phyloP scores from a whole-genome alignment of 2,797 vertebrate genomes.

The Gallirallus australis region DNA sequence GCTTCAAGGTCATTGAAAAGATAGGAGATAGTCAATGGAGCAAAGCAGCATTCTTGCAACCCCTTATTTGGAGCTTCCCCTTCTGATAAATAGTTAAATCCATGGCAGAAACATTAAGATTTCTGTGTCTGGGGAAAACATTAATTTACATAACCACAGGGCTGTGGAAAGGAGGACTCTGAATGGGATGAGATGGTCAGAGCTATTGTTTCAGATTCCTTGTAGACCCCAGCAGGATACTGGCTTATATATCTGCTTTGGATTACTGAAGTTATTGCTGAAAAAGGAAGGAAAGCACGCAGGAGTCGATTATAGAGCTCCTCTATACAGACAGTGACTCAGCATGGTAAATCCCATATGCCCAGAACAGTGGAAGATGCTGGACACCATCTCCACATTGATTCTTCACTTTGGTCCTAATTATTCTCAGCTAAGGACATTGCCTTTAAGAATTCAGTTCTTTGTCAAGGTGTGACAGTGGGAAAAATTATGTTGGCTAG shows the following conservation, averaged over 20 bases:
- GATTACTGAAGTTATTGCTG: conserved; percentile 42
- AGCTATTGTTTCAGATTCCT: conserved; percentile 53
- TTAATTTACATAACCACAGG: conserved; percentile 39
- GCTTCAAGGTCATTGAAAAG: neutral
- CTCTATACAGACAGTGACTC: conserved; percentile 3
- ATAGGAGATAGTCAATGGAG: neutral
- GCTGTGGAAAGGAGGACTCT: neutral
- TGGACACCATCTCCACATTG: neutral
- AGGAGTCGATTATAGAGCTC: neutral
- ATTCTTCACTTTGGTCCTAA: neutral
- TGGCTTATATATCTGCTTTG: conserved; percentile 42
- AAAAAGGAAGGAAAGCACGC: conserved; percentile 39
- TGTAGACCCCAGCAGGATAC: conserved; percentile 30
- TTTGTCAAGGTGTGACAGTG: neutral
- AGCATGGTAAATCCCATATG: neutral
- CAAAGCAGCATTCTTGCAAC: neutral
- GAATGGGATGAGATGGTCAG: neutral
- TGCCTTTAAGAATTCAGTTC: neutral
- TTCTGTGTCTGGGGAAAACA: conserved; percentile 8
- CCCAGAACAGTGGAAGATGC: neutral
- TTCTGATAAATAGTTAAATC: conserved; percentile 17
- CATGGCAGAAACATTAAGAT: neutral
- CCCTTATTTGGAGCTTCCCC: neutral
- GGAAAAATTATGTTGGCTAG: neutral
- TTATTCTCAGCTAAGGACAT: neutral